Evolutionary conservation across 2,797 vertebrate species (phyloP), one percentile per base, ranked within the genome.

Genomic region (Sebastes trivittatus): DNA sequence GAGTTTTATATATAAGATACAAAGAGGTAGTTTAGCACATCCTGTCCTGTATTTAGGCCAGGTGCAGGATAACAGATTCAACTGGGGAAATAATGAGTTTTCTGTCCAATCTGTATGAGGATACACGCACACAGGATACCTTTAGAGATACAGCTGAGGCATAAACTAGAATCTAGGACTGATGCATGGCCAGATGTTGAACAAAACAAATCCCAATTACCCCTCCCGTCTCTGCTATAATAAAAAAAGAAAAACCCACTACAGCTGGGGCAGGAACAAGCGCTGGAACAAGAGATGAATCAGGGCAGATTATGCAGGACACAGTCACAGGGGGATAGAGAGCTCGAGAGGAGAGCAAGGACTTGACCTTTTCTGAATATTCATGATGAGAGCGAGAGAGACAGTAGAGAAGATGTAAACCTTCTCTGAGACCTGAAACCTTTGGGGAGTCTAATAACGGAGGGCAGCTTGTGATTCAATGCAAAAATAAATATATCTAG

Each of bases 271-370:
- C 74, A 83, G 84, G 84, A 90, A 91, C 87, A 92, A 86, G 85
- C 82, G 49, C 63, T 23, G 83, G 84, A 88, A 93, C 90, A 93
- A 83, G 86, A 87, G 88, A 81, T 83, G 83, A 89, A 93, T 89
- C 86, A 87, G 85, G 89, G 82, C 82, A 90, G 83, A 92, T 91
- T 92, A 93, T 92, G 88, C 89, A 84, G 91, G 85, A 91, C 87
- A 89, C 81, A 78, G 79, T 78, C 84, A 80, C 75, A 0, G 36
- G 73, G 75, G 86, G 83, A 89, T 56, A 25, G 66, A 55, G 64
- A 67, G 84, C 78, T 75, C 68, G 46, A 54, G 59, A 75, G 66
- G 77, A 79, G 79, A 65, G 64, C 73, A 68, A 90, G 83, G 88
- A 90, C 82, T 59, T 88, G 89, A 93, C 92, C 92, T 88, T 89